These are phyloP conservation scores for Seriola rivoliana DNA, from an alignment of 2,113 vertebrate species.

Conservation along the genomic window DNA sequence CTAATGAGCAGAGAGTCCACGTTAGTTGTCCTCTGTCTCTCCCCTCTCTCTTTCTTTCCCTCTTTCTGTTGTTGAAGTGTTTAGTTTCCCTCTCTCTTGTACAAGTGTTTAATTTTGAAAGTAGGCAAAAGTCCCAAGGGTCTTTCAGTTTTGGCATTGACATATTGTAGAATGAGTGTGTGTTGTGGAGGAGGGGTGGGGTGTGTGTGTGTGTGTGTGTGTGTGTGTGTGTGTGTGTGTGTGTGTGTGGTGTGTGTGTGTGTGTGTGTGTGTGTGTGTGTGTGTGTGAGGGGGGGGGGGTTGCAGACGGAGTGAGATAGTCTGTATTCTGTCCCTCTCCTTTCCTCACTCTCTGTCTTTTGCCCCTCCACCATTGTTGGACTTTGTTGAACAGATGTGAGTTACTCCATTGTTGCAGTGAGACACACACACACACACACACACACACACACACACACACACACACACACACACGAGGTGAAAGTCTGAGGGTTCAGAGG, in stretches of 20 bases:
- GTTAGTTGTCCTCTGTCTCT: slow-evolving; percentile 12
- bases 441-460: neutral
- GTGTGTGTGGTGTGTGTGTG: neutral
- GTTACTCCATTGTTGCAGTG: slow-evolving; percentile 23
- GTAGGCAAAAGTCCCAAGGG: slow-evolving; percentile 21
- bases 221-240: neutral
- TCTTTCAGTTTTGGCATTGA: slow-evolving; percentile 28
- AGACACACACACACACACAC: slow-evolving; percentile 12
- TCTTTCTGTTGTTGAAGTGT: no score
- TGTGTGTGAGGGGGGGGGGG: neutral
- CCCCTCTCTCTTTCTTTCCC: neutral
- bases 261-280: neutral
- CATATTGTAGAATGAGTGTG: neutral
- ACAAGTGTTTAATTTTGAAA: slow-evolving; percentile 45
- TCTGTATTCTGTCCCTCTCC: slow-evolving; percentile 16
- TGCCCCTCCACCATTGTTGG: slow-evolving; percentile 37
- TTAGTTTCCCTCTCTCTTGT: slow-evolving; percentile 5
- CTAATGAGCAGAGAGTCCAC: slow-evolving; percentile 64
- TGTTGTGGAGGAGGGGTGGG: neutral
- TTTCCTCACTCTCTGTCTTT: slow-evolving; percentile 22
- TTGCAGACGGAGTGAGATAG: slow-evolving; percentile 48
- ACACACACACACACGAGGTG: neutral
- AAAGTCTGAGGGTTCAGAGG: neutral
- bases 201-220: neutral
- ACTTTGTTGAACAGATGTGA: slow-evolving; percentile 62